These are phyloP conservation scores for Drosophila asahinai DNA, from an alignment of 1,140 invertebrate species.

Conservation along the genomic window DNA sequence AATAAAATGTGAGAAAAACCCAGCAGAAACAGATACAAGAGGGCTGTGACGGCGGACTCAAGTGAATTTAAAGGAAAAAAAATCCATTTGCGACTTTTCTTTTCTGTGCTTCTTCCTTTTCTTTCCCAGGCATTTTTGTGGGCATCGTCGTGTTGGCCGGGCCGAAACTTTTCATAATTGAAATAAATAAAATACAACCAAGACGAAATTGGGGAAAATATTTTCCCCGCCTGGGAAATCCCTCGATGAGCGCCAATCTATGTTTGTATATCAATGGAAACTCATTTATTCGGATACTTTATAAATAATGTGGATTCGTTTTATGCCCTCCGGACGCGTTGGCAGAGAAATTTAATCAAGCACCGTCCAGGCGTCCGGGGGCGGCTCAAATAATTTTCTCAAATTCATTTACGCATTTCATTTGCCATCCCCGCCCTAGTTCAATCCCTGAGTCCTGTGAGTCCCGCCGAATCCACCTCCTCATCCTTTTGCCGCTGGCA, in stretches of 20 bases:
- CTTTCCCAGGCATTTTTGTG: constrained; percentile 23
- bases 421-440: constrained; percentile 29
- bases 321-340: constrained; percentile 66
- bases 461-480: background rate
- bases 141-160: constrained; percentile 12
- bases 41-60: constrained; percentile 2
- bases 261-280: constrained; percentile 75
- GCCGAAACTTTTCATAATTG: constrained; percentile 75
- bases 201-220: constrained; percentile 28
- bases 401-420: constrained; percentile 78
- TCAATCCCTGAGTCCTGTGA: background rate
- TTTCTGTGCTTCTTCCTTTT: constrained; percentile 13
- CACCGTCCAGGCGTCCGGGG: constrained; percentile 27
- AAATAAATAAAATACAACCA: constrained; percentile 70
- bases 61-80: constrained; percentile 49
- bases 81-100: constrained; percentile 50
- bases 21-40: constrained; percentile 24
- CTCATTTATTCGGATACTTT: constrained; percentile 57
- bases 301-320: constrained; percentile 67
- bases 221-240: constrained; percentile 62
- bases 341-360: constrained; percentile 71
- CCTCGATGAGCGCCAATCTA: constrained; percentile 51
- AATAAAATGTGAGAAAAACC: constrained; percentile 37
- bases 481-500: constrained; percentile 49
- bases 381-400: constrained; percentile 73